Evolutionary conservation across 2,797 vertebrate species (phyloP).

Genomic region (Anolis apletophallus): DNA sequence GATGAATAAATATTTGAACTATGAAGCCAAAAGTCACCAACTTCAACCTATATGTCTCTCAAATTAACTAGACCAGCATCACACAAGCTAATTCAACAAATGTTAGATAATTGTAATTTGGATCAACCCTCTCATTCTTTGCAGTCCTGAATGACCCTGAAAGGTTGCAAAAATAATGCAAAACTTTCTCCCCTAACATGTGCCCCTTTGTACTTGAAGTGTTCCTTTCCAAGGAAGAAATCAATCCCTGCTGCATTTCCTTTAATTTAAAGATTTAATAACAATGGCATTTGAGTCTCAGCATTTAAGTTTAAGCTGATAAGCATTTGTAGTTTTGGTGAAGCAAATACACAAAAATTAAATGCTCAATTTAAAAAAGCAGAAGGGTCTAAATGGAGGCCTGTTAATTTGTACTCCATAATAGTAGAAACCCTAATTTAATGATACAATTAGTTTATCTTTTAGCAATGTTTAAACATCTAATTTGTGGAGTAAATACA

Average conservation of each 20-base stretch:
- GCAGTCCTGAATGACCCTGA: not conserved
- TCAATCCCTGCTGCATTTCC: not conserved
- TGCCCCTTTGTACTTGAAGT: not conserved
- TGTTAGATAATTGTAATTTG: not conserved
- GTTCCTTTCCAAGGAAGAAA: not conserved
- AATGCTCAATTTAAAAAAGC: not conserved
- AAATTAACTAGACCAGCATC: not conserved
- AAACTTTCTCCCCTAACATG: not conserved
- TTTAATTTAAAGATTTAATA: not conserved
- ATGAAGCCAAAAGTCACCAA: not conserved
- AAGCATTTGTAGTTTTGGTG: no score
- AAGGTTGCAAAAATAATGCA: not conserved
- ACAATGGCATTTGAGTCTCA: not conserved
- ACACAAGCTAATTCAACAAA: not conserved
- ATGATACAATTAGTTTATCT: no score
- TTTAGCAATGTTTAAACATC: no score
- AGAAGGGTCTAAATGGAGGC: not conserved
- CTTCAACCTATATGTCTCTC: not conserved
- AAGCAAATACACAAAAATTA: no score
- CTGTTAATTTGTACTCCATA: not conserved
- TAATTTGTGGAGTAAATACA: no score
- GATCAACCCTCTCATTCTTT: not conserved
- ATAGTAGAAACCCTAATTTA: not conserved
- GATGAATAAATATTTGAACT: constrained; percentile 1
- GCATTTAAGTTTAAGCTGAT: not conserved